Base-by-base conservation (phyloP, 2,888 invertebrate species). In the Microctonus aethiopoides region DNA sequence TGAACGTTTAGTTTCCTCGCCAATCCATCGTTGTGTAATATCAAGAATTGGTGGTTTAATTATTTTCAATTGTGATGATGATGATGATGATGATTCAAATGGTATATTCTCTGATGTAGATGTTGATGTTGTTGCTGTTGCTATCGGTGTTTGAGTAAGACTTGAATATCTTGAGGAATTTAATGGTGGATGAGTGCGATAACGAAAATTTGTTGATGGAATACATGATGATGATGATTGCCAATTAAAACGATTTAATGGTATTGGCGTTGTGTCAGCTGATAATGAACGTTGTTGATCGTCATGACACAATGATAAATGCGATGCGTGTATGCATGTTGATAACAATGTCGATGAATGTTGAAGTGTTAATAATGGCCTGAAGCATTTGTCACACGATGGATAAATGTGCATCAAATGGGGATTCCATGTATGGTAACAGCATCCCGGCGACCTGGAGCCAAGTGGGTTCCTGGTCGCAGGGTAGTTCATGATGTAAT, bases 1-100 rank as follows among this genome's bases (percentile, higher is more conserved):
- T 9, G 89, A 87, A 52, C 89, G 88, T 76, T 89, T 90, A 62
- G 92, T 92, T 84, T 92, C 91, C 83, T 91, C 90, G 63, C 92
- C 92, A 81, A 92, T 91, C 92, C 92, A 92, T 70, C 82, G 81
- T 41, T 81, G 79, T 3, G 83, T 78, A n/a, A 79, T 80, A 56
- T 83, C 83, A 64, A 84, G 77, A n/a, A 80, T 81, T 7, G 85
- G 83, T 20, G 84, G 84, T 64, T 54, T 54, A 32, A 34, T 34
- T 13, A 20, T 6, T 22, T 51, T 32, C n/a, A 64, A 54, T 24
- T 32, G 22, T 26, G 51, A 36, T 4, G 36, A 29, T 39, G n/a
- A n/a, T 39, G n/a, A n/a, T n/a, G n/a, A n/a, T n/a, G 16, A n/a
- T 16, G 7, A 46, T 46, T 46, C 7, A 63, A 26, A 26, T 3